phyloP scores from a whole-genome alignment of 2,113 vertebrate genomes.

The Platichthys stellatus region DNA sequence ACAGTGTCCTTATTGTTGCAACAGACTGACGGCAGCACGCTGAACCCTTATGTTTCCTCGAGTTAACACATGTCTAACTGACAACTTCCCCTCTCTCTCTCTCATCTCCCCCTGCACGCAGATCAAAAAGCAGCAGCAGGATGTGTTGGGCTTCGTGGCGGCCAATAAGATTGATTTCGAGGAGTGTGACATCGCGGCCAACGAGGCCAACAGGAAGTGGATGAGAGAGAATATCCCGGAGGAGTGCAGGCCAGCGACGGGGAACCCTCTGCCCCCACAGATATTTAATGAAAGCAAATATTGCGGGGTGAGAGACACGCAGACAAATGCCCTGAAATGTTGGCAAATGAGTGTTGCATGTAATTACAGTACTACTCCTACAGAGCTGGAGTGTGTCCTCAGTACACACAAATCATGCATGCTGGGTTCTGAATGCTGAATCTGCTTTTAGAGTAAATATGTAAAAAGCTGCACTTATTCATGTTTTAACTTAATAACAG shows the following conservation, averaged over 20 bases:
- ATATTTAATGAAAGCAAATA: slow-evolving; percentile 94
- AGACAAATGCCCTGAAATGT: neutral
- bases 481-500: too few species aligned
- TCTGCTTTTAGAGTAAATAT: too few species aligned
- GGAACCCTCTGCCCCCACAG: slow-evolving; percentile 94
- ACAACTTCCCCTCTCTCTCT: slow-evolving; percentile 56
- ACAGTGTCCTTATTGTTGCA: slow-evolving; percentile 19
- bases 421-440: too few species aligned
- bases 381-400: neutral
- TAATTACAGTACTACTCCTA: neutral
- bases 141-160: slow-evolving; percentile 91
- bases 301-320: slow-evolving; percentile 88
- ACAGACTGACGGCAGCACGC: slow-evolving; percentile 22
- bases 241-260: slow-evolving; percentile 86
- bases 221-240: slow-evolving; percentile 97
- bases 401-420: neutral
- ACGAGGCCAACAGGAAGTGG: slow-evolving; percentile 94
- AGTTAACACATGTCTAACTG: slow-evolving; percentile 38
- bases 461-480: too few species aligned
- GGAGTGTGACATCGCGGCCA: slow-evolving; percentile 95
- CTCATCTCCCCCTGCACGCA: slow-evolving; percentile 61
- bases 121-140: slow-evolving; percentile 99
- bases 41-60: slow-evolving; percentile 45
- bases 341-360: neutral
- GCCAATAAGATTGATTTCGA: slow-evolving; percentile 96